These are phyloP conservation scores for Cerceris ruficornis DNA, from an alignment of 2,888 invertebrate genomes.

Conservation along the genomic window DNA sequence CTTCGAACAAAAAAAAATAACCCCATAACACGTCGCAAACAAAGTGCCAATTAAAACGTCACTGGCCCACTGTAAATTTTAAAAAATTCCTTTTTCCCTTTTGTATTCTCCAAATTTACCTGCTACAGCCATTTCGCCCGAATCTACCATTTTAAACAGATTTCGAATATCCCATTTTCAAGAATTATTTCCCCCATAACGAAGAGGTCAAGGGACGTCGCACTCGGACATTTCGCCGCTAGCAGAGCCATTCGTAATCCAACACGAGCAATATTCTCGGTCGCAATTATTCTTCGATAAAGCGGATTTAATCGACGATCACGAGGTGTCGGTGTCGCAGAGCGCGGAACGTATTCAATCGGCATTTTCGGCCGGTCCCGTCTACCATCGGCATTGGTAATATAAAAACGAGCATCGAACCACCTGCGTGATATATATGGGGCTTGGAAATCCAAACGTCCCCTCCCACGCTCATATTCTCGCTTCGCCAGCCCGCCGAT, in stretches of 20 bases:
- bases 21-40: too few species aligned
- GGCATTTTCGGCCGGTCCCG: slow-evolving; percentile 28
- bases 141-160: too few species aligned
- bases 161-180: too few species aligned
- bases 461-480: not conserved
- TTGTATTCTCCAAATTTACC: too few species aligned
- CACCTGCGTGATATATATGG: slow-evolving; percentile 50
- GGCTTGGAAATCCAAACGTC: not conserved
- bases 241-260: slow-evolving; percentile 55
- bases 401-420: slow-evolving; percentile 61
- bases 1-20: too few species aligned
- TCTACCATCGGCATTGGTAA: slow-evolving; percentile 31
- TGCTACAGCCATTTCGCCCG: too few species aligned
- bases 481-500: not conserved
- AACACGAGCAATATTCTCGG: slow-evolving; percentile 47
- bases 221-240: slow-evolving; percentile 42
- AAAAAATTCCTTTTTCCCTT: too few species aligned
- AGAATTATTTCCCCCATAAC: slow-evolving; percentile 18
- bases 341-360: slow-evolving; percentile 43
- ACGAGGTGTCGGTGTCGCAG: slow-evolving; percentile 45
- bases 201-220: slow-evolving; percentile 49
- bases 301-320: slow-evolving; percentile 65
- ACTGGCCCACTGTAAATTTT: too few species aligned
- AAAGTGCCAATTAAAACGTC: too few species aligned
- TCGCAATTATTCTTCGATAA: slow-evolving; percentile 65